These are phyloP conservation scores for Pangasianodon gigas DNA, from an alignment of 2,113 vertebrate species.

Conservation along the genomic window DNA sequence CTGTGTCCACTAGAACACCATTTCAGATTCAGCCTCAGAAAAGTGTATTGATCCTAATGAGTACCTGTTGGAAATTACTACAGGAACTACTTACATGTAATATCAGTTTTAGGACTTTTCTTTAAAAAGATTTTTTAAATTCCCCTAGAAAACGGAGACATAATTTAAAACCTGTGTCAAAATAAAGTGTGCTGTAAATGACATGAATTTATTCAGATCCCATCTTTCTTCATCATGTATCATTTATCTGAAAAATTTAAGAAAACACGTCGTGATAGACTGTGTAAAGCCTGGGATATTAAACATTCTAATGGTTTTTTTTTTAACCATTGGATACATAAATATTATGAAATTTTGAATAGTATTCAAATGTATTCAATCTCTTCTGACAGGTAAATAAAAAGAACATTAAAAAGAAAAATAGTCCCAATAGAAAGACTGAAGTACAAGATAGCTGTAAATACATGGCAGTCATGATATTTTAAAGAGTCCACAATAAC, in stretches of 20 bases:
- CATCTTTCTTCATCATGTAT: background rate
- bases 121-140: background rate
- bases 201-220: background rate
- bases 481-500: background rate
- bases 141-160: background rate
- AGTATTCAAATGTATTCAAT: background rate
- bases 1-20: background rate
- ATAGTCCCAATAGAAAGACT: background rate
- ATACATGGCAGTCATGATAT: background rate
- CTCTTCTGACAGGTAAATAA: background rate
- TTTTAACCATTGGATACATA: background rate
- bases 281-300: background rate
- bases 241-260: background rate
- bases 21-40: background rate
- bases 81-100: background rate
- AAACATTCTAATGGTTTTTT: background rate
- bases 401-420: background rate
- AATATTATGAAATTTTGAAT: background rate
- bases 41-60: background rate
- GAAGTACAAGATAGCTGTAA: background rate
- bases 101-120: background rate
- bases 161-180: background rate
- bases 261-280: background rate
- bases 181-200: background rate
- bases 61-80: background rate